These are phyloP conservation scores for Calameuta pallipes DNA, from an alignment of 2,888 invertebrate species.

Conservation along the genomic window DNA sequence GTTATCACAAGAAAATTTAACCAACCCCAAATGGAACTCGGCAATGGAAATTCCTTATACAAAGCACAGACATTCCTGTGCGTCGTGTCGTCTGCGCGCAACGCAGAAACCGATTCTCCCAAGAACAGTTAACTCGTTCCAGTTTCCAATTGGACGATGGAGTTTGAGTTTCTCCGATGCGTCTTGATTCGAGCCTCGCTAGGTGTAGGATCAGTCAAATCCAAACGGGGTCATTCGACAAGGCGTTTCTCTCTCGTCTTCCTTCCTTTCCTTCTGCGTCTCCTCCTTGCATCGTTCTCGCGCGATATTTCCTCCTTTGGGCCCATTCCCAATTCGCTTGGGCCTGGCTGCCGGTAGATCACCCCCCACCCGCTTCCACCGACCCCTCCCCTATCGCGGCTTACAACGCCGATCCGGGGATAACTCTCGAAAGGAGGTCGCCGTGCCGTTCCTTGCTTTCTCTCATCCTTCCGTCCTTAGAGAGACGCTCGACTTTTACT, in stretches of 20 bases:
- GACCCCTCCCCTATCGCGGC: background rate
- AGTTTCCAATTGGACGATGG: background rate
- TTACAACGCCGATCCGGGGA: background rate
- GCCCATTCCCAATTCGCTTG: background rate
- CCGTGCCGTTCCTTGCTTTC: background rate
- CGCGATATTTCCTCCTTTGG: background rate
- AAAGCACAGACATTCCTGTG: background rate
- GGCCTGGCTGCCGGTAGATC: background rate
- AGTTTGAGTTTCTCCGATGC: background rate
- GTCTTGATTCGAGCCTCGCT: background rate
- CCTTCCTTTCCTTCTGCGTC: background rate
- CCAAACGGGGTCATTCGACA: background rate
- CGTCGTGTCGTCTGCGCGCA: background rate
- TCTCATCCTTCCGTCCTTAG: background rate
- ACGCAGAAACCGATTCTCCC: background rate
- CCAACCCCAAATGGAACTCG: background rate
- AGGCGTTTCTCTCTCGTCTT: background rate
- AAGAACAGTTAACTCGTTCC: background rate
- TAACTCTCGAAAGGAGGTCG: background rate
- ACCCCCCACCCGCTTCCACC: background rate
- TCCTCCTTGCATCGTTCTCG: background rate
- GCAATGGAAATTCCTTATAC: background rate
- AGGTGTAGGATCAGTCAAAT: background rate
- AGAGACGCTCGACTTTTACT: constrained; percentile 4
- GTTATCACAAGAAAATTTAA: too few species aligned